Percentiles rank a stretch among this genome's conserved stretches.
phyloP scores from a whole-genome alignment of 2,888 invertebrate species.

The Laspeyria flexula region DNA sequence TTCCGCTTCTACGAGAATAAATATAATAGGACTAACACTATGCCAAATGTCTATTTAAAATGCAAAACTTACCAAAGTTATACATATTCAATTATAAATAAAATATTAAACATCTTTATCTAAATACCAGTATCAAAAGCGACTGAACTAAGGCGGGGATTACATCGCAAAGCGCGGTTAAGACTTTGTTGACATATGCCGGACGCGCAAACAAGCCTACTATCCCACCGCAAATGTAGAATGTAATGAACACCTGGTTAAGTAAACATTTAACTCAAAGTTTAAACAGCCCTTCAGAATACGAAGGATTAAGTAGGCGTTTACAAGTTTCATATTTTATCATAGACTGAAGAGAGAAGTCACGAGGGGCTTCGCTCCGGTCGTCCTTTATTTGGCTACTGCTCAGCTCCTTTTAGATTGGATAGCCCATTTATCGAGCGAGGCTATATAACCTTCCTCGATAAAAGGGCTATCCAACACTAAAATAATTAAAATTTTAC shows the following conservation, averaged over 20 bases:
- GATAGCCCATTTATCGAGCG: too few relatives aligned
- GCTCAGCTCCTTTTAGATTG: too few relatives aligned
- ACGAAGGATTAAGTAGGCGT: neutral
- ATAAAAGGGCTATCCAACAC: too few relatives aligned
- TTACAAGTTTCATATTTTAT: neutral
- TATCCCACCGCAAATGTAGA: conserved; percentile 18
- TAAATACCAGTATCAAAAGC: conserved; percentile 1
- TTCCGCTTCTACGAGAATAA: too few relatives aligned
- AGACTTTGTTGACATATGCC: conserved; percentile 40
- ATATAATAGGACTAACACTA: too few relatives aligned
- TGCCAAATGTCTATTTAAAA: neutral
- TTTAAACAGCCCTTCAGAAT: conserved; percentile 2
- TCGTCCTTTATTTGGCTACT: too few relatives aligned
- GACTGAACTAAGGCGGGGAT: conserved; percentile 5
- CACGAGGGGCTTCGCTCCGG: too few relatives aligned
- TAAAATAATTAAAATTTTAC: too few relatives aligned
- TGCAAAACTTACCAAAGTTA: neutral
- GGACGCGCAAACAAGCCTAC: conserved; percentile 41
- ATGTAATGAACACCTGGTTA: conserved; percentile 25
- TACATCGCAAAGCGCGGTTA: conserved; percentile 21
- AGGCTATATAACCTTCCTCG: too few relatives aligned
- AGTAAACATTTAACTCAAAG: conserved; percentile 14
- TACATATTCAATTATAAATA: conserved; percentile 11
- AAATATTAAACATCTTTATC: neutral
- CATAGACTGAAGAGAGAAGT: too few relatives aligned